A percentile compares a stretch with the other conserved stretches of the same genome.
Conservation (phyloP, 2,888 invertebrate species). For the Nomada hirtipes region DNA sequence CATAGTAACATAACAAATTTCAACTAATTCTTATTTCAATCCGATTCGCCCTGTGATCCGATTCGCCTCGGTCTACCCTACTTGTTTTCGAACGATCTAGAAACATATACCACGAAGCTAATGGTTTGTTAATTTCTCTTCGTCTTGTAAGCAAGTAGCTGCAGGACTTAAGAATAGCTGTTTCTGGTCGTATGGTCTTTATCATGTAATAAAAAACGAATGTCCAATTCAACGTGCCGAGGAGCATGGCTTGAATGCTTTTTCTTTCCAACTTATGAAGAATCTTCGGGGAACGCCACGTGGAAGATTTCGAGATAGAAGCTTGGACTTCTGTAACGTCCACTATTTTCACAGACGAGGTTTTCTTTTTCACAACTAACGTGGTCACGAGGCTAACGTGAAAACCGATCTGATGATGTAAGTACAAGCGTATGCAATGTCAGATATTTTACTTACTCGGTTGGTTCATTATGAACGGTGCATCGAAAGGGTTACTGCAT, state of each 20-base stretch:
- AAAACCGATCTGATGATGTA: conserved; percentile 26
- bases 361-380: conserved; percentile 22
- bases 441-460: conserved; percentile 47
- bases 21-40: too few relatives aligned
- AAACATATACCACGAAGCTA: neutral
- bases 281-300: neutral
- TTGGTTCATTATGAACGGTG: conserved; percentile 23
- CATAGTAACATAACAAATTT: too few relatives aligned
- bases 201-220: neutral
- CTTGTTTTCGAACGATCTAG: neutral
- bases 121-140: neutral
- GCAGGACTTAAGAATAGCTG: neutral
- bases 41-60: too few relatives aligned
- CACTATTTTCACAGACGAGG: conserved; percentile 2
- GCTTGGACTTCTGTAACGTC: neutral
- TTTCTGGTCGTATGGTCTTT: neutral
- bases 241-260: neutral
- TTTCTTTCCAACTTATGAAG: neutral
- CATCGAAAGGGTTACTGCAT: conserved; percentile 7
- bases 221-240: neutral
- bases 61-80: too few relatives aligned
- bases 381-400: conserved; percentile 14
- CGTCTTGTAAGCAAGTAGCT: too few relatives aligned
- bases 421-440: conserved; percentile 50
- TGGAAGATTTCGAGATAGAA: conserved; percentile 5